Conservation (phyloP, 2,888 invertebrate genomes). For the Aleiodes leptofemur region DNA sequence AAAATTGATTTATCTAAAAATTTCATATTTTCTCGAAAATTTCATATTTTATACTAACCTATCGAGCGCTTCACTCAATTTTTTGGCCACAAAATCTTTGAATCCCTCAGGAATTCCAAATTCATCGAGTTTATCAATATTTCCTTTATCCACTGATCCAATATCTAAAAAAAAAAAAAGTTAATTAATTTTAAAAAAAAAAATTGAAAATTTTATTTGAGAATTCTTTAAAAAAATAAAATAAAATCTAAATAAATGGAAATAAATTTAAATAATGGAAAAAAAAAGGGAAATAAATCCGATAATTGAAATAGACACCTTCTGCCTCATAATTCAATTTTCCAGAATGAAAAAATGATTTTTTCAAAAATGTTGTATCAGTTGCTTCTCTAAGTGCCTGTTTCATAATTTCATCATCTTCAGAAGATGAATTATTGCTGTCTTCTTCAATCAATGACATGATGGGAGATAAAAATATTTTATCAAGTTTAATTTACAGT, state of each 20-base stretch:
- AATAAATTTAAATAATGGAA: conserved; percentile 9
- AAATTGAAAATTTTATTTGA: too few species aligned
- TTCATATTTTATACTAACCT: conserved; percentile 57
- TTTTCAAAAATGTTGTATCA: conserved; percentile 62
- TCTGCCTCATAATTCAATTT: conserved; percentile 12
- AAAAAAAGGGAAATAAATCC: background rate
- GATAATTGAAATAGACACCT: background rate
- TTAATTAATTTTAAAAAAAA: background rate
- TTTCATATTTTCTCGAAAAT: background rate
- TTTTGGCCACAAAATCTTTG: conserved; percentile 64
- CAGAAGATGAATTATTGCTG: conserved; percentile 57
- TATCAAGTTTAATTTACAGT: too few species aligned
- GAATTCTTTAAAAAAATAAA: too few species aligned
- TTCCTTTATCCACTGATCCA: conserved; percentile 21
- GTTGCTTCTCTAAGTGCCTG: conserved; percentile 64
- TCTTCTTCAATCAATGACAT: conserved; percentile 20
- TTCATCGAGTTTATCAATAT: conserved; percentile 52
- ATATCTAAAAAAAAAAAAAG: background rate
- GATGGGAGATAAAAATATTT: too few species aligned
- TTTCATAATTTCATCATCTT: conserved; percentile 63
- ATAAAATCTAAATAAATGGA: background rate
- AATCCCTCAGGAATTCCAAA: conserved; percentile 63
- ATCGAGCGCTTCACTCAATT: conserved; percentile 63
- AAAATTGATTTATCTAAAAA: too few species aligned
- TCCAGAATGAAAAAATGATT: conserved; percentile 43